These are phyloP conservation scores for Cryptophagus acutangulus DNA, from an alignment of 2,888 invertebrate genomes.

Conservation along the genomic window DNA sequence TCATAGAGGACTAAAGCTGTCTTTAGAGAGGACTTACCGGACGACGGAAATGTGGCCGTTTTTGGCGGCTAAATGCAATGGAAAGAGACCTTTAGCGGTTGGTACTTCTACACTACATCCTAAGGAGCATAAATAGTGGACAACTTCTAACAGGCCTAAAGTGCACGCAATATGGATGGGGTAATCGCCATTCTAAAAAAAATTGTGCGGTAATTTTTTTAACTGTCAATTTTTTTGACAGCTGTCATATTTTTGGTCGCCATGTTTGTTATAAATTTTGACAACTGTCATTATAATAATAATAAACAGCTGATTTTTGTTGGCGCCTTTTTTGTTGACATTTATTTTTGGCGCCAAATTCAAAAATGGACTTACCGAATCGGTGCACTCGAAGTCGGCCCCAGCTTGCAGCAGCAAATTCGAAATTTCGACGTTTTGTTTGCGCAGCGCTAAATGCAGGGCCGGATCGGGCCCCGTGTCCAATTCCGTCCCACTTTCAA, in stretches of 20 bases:
- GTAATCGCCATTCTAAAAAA: conserved; percentile 53
- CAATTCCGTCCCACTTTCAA: conserved; percentile 44
- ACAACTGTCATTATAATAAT: conserved; percentile 53
- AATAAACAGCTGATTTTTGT: background rate
- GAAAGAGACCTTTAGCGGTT: conserved; percentile 58
- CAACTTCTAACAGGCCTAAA: conserved; percentile 53
- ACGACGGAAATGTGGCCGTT: conserved; percentile 67
- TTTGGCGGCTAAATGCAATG: conserved; percentile 67
- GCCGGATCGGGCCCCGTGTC: conserved; percentile 51
- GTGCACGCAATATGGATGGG: conserved; percentile 57
- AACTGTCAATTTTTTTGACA: background rate
- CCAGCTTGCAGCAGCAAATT: conserved; percentile 57
- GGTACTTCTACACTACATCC: conserved; percentile 59
- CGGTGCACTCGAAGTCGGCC: conserved; percentile 54
- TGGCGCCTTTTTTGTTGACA: background rate
- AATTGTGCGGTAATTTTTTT: background rate
- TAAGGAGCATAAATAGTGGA: conserved; percentile 56
- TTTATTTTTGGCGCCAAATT: too few relatives aligned
- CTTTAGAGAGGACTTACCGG: conserved; percentile 42
- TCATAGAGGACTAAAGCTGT: background rate
- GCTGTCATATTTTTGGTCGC: too few relatives aligned
- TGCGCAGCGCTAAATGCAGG: conserved; percentile 56
- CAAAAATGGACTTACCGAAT: conserved; percentile 47
- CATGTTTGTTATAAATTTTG: conserved; percentile 23
- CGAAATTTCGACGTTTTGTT: conserved; percentile 54